Evolutionary conservation across 2,797 vertebrate genomes (phyloP).

Genomic region (Anabas testudineus): DNA sequence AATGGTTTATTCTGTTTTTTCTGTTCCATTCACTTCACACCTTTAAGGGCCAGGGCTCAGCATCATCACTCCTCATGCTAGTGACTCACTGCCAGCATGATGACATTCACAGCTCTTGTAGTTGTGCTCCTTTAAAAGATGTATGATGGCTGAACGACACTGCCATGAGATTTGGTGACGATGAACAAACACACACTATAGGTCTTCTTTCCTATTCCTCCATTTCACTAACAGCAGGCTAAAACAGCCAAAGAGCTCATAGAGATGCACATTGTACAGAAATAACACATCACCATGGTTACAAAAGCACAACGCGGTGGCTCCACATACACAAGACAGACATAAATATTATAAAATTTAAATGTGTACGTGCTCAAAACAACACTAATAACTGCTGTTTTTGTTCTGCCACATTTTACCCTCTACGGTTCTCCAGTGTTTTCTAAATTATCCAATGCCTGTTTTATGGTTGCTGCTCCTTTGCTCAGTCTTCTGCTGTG

Average conservation of each 20-base stretch:
- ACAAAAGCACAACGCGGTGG: slow-evolving; percentile 71
- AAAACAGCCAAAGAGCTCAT: slow-evolving; percentile 46
- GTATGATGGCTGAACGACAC: slow-evolving; percentile 50
- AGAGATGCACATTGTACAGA: slow-evolving; percentile 71
- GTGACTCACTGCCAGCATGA: slow-evolving; percentile 80
- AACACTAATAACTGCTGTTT: slow-evolving; percentile 28
- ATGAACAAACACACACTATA: slow-evolving; percentile 35
- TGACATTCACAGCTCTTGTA: slow-evolving; percentile 73
- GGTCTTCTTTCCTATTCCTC: slow-evolving; percentile 42
- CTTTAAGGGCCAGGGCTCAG: slow-evolving; percentile 59
- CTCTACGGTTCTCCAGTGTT: slow-evolving; percentile 42
- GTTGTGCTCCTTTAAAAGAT: slow-evolving; percentile 62
- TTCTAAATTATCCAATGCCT: slow-evolving; percentile 78
- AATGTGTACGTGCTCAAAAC: slow-evolving; percentile 42
- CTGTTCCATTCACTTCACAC: slow-evolving; percentile 61
- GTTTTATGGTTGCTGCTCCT: slow-evolving; percentile 65
- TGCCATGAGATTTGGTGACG: slow-evolving; percentile 20
- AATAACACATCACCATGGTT: slow-evolving; percentile 78
- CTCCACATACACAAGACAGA: slow-evolving; percentile 48
- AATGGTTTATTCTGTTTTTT: slow-evolving; percentile 47
- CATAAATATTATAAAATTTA: slow-evolving; percentile 16
- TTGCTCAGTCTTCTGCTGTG: slow-evolving; percentile 66
- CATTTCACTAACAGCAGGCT: slow-evolving; percentile 48
- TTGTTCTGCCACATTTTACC: slow-evolving; percentile 47
- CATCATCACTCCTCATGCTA: slow-evolving; percentile 69